A percentile compares a stretch with the other conserved stretches of the same genome.
phyloP scores from a whole-genome alignment of 2,888 invertebrate genomes.

The Aphodius granarius region DNA sequence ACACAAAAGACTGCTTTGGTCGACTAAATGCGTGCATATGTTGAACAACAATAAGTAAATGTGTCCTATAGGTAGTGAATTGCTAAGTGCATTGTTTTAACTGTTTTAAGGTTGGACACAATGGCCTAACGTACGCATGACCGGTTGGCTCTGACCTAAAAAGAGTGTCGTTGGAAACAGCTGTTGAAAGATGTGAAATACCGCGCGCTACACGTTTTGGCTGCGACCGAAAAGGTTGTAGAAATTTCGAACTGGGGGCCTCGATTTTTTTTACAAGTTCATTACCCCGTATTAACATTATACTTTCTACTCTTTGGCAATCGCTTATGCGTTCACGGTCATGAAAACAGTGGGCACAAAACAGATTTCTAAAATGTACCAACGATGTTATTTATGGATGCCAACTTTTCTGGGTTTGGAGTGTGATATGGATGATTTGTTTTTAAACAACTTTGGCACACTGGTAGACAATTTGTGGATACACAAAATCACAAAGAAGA shows the following conservation, averaged over 20 bases:
- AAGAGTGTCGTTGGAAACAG: not conserved
- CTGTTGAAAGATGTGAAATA: not conserved
- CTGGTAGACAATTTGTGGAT: no score
- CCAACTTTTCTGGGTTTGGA: no score
- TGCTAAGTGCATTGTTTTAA: not conserved
- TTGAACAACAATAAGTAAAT: not conserved
- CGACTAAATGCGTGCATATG: no score
- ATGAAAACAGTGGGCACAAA: not conserved
- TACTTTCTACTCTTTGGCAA: slow-evolving; percentile 28
- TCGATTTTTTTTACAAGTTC: slow-evolving; percentile 26
- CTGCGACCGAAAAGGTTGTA: slow-evolving; percentile 15
- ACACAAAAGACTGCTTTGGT: no score
- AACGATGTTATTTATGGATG: not conserved
- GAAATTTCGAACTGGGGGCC: slow-evolving; percentile 22
- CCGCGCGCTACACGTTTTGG: not conserved
- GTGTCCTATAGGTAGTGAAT: not conserved
- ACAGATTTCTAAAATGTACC: not conserved
- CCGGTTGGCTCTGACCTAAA: not conserved
- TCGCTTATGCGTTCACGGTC: slow-evolving; percentile 23
- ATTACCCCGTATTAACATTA: slow-evolving; percentile 28
- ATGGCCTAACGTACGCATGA: not conserved
- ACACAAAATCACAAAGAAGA: no score
- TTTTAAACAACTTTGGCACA: no score
- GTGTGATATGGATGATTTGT: no score
- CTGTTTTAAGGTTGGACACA: not conserved